These are phyloP conservation scores for Pipa parva DNA, from an alignment of 2,113 vertebrate genomes.

Conservation along the genomic window DNA sequence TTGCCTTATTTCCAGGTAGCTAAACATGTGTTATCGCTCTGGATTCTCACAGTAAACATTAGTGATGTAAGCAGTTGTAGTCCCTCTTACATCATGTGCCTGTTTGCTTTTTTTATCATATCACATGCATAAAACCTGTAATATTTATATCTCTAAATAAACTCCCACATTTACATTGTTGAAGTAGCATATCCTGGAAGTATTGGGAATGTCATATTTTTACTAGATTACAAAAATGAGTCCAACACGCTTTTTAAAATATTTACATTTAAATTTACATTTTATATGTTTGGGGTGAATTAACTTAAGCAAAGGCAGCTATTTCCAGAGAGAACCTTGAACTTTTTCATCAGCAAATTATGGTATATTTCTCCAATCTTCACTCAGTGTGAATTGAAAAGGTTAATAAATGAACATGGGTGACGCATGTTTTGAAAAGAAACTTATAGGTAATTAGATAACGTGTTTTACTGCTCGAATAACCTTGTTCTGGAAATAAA, in stretches of 20 bases:
- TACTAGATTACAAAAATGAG: no score
- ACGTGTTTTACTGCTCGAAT: slow-evolving; percentile 5
- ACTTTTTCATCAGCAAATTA: slow-evolving; percentile 8
- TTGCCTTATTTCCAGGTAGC: no score
- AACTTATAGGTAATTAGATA: slow-evolving; percentile 3
- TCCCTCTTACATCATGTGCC: neutral
- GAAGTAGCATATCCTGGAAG: no score
- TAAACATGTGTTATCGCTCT: no score
- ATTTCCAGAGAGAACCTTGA: slow-evolving; percentile 10
- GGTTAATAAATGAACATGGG: slow-evolving; percentile 25
- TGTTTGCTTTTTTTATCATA: neutral
- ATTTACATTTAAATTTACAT: no score
- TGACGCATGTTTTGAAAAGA: neutral
- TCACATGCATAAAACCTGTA: neutral
- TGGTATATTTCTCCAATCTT: slow-evolving; percentile 8
- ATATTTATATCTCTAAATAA: neutral
- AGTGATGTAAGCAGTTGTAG: neutral
- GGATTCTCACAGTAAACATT: no score
- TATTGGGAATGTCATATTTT: no score
- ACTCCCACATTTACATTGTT: neutral
- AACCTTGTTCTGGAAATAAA: slow-evolving; percentile 22
- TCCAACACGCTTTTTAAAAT: no score
- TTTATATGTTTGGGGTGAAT: slow-evolving; percentile 4
- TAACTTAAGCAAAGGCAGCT: slow-evolving; percentile 7
- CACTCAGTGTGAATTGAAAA: slow-evolving; percentile 2